Conservation (phyloP, 1,140 invertebrate genomes). For the Drosophila orosa region DNA sequence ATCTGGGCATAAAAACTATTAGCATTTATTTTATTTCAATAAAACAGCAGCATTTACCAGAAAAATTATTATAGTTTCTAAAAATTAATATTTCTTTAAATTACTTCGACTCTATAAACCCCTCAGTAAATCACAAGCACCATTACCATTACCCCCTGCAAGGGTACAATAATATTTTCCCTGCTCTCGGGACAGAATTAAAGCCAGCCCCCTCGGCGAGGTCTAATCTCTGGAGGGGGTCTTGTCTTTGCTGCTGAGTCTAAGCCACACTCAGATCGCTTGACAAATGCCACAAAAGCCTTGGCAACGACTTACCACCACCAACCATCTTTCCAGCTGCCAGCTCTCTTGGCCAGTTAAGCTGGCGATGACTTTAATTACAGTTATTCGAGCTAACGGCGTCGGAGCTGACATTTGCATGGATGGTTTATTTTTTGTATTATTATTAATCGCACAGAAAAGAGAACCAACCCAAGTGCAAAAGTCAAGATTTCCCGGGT, state of each 20-base stretch:
- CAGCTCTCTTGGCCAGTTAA: conserved; percentile 36
- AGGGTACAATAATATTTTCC: conserved; percentile 63
- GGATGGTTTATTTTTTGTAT: conserved; percentile 25
- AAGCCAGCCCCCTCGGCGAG: conserved; percentile 40
- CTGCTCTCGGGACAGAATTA: conserved; percentile 43
- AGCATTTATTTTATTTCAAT: too few relatives aligned
- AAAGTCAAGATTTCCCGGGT: conserved; percentile 44
- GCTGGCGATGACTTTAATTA: conserved; percentile 63
- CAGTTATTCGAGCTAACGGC: conserved; percentile 69
- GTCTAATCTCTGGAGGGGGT: conserved; percentile 31
- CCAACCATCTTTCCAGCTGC: conserved; percentile 19
- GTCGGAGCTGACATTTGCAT: conserved; percentile 69
- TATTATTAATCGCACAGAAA: conserved; percentile 6
- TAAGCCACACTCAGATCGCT: conserved; percentile 23
- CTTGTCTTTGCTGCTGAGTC: neutral
- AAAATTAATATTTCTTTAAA: neutral
- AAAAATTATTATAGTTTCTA: neutral
- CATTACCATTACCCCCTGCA: neutral
- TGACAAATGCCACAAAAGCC: conserved; percentile 68
- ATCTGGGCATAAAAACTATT: neutral
- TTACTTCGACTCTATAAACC: neutral
- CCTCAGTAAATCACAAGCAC: neutral
- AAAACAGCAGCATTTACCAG: too few relatives aligned
- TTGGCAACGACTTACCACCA: conserved; percentile 59
- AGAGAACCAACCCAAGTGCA: conserved; percentile 36